Percentiles rank a stretch among this genome's conserved stretches.
Conservation (phyloP, 2,113 vertebrate genomes). For the Halcyon senegalensis region DNA sequence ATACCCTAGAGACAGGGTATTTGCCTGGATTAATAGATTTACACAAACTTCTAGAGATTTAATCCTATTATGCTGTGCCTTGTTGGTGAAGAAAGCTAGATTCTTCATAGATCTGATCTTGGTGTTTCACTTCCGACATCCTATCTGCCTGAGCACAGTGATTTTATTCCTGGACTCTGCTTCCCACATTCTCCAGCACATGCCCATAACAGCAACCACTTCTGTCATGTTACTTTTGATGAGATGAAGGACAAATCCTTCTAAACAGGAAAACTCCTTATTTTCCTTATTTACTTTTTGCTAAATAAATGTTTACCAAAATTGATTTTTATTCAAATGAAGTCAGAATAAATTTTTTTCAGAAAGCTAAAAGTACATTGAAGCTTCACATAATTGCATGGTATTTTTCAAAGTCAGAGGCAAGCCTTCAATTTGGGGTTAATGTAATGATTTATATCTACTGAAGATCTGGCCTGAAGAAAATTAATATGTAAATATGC, state of each 20-base stretch:
- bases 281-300: not conserved
- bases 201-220: not conserved
- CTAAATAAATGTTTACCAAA: not conserved
- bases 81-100: not conserved
- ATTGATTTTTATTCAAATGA: constrained; percentile 34
- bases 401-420: constrained; percentile 28
- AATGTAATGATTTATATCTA: not conserved
- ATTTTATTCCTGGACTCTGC: not conserved
- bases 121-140: not conserved
- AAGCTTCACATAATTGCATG: not conserved
- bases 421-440: not conserved
- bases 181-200: not conserved
- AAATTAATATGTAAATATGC: not conserved
- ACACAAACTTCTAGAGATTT: not conserved
- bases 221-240: not conserved
- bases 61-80: not conserved
- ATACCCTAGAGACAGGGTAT: not conserved
- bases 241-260: not conserved
- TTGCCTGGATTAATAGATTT: not conserved
- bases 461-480: not conserved
- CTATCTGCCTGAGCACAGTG: not conserved
- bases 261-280: not conserved
- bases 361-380: not conserved
- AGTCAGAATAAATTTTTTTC: not conserved
- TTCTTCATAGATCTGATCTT: not conserved